Percentiles rank a stretch among this genome's conserved stretches.
These are phyloP conservation scores for Hipposideros armiger DNA, from an alignment of 2,113 vertebrate species.

Conservation along the genomic window DNA sequence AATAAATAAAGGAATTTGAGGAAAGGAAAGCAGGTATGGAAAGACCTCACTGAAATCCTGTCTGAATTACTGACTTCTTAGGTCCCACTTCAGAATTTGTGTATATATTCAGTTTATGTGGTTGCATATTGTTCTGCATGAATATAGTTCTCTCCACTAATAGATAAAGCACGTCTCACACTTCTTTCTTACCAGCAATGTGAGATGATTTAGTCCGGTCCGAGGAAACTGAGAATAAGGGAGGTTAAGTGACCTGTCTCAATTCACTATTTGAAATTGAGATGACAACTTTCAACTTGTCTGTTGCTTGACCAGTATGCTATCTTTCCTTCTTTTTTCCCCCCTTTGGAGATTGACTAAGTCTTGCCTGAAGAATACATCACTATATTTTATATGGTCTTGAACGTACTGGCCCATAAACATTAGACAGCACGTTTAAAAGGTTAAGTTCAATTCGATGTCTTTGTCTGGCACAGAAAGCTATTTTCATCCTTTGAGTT, in stretches of 20 bases:
- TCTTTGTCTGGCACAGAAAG: not conserved
- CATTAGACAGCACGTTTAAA: not conserved
- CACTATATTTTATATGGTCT: not conserved
- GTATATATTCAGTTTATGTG: not conserved
- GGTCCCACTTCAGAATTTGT: not conserved
- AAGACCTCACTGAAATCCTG: not conserved
- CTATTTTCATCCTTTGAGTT: not conserved
- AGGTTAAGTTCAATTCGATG: not conserved
- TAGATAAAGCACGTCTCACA: not conserved
- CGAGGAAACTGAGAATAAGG: not conserved
- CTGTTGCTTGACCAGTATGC: not conserved
- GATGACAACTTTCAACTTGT: not conserved
- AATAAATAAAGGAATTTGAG: not conserved
- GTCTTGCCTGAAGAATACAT: not conserved
- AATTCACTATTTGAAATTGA: not conserved
- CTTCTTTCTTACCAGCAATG: fast-evolving
- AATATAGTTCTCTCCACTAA: not conserved
- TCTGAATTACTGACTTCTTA: not conserved
- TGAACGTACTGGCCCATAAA: not conserved
- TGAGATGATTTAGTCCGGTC: not conserved
- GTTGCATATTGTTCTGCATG: not conserved
- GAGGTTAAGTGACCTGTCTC: not conserved
- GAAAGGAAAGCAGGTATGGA: not conserved
- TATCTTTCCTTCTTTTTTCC: not conserved
- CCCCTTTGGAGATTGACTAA: not conserved